phyloP scores from a whole-genome alignment of 2,888 invertebrate genomes.

The Mamestra brassicae region DNA sequence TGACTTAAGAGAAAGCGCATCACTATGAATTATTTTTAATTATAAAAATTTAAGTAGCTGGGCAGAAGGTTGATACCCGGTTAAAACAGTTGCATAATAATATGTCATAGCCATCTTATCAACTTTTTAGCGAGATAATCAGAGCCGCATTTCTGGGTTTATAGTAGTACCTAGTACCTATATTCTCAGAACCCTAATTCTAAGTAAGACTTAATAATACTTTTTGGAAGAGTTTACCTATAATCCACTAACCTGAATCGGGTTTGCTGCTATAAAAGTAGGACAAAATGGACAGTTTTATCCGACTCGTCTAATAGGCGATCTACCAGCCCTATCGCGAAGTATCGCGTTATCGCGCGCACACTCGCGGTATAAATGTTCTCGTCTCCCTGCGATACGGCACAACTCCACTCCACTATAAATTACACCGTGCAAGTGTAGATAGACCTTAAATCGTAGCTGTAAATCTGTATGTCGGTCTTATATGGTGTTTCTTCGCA shows the following conservation, averaged over 20 bases:
- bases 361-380: constrained; percentile 60
- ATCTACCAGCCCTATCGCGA: constrained; percentile 50
- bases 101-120: no score
- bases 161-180: no score
- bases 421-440: constrained; percentile 65
- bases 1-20: neutral
- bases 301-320: constrained; percentile 16
- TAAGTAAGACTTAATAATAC: neutral
- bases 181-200: neutral
- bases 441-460: constrained; percentile 69
- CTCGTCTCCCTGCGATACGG: constrained; percentile 56
- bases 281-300: constrained; percentile 8
- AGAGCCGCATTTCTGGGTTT: no score
- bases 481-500: constrained; percentile 63
- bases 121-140: no score
- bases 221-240: neutral
- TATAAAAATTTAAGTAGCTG: neutral
- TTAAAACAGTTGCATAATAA: no score
- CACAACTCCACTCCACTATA: constrained; percentile 55
- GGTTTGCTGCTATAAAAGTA: neutral
- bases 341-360: constrained; percentile 46
- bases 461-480: constrained; percentile 69
- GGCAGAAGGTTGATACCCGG: no score
- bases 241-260: neutral
- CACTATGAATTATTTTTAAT: neutral